Conservation (phyloP, 2,797 vertebrate genomes). For the Miichthys miiuy region DNA sequence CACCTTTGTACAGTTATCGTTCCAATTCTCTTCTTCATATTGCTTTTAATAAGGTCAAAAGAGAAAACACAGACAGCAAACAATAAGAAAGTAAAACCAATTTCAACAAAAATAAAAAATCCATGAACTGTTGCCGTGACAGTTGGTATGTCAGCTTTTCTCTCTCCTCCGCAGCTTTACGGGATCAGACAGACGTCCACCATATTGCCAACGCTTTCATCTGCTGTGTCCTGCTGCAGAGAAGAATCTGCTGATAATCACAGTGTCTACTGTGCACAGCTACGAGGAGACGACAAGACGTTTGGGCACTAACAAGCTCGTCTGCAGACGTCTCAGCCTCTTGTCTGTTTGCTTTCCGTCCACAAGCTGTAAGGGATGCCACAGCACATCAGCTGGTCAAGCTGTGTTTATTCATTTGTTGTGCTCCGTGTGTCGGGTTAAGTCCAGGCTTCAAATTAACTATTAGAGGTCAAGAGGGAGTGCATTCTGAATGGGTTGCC, state of each 20-base stretch:
- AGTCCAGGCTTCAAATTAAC: conserved; percentile 65
- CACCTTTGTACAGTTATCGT: not conserved
- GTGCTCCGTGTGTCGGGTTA: conserved; percentile 60
- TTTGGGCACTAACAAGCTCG: conserved; percentile 43
- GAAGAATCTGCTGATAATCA: conserved; percentile 49
- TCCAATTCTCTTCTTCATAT: not conserved
- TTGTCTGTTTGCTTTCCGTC: conserved; percentile 26
- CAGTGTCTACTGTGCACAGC: conserved; percentile 31
- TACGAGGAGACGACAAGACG: conserved; percentile 18
- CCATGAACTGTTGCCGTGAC: not conserved
- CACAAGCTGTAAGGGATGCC: conserved; percentile 25
- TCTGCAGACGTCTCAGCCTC: conserved; percentile 25
- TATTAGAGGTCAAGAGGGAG: conserved; percentile 56
- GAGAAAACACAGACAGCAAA: too few species aligned
- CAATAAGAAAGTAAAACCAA: not conserved
- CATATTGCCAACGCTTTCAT: conserved; percentile 52
- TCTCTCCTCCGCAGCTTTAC: conserved; percentile 35
- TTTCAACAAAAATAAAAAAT: not conserved
- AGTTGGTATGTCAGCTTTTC: not conserved
- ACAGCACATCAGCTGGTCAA: conserved; percentile 42
- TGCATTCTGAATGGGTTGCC: conserved; percentile 59
- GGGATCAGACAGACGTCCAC: conserved; percentile 47
- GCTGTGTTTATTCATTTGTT: conserved; percentile 63
- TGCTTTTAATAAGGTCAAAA: not conserved
- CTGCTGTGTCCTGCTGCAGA: conserved; percentile 52